phyloP scores from a whole-genome alignment of 2,797 vertebrate genomes.

The Urocyon cinereoargenteus region DNA sequence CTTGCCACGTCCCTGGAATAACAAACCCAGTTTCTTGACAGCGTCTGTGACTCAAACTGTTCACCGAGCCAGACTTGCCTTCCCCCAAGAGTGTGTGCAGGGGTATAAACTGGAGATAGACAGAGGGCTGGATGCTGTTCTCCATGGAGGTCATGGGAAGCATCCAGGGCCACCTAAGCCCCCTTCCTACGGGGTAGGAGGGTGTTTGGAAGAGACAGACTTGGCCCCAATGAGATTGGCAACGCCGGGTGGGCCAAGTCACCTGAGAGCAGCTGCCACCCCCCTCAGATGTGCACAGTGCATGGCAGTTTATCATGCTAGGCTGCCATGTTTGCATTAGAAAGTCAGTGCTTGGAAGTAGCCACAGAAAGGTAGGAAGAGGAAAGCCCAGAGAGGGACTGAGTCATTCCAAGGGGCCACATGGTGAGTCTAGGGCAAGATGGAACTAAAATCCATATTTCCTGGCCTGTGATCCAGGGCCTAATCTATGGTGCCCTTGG shows the following conservation, averaged over 20 bases:
- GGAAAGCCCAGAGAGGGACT: not conserved
- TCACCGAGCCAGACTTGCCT: constrained; percentile 24
- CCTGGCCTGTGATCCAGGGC: not conserved
- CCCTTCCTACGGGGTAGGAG: not conserved
- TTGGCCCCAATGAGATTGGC: not conserved
- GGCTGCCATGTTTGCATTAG: rapidly evolving
- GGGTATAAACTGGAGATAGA: not conserved
- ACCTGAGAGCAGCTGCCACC: not conserved
- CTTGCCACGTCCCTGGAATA: not conserved
- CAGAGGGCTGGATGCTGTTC: not conserved
- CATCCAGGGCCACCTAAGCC: not conserved
- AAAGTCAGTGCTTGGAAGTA: not conserved
- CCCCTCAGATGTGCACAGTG: not conserved
- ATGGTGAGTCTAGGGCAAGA: not conserved
- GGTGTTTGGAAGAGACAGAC: not conserved
- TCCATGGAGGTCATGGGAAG: too few species aligned
- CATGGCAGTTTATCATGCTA: not conserved
- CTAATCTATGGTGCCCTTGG: not conserved
- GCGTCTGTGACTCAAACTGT: constrained; percentile 68
- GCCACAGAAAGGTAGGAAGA: not conserved
- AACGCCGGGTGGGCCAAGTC: not conserved
- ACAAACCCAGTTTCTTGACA: constrained; percentile 8
- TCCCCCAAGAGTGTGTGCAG: not conserved
- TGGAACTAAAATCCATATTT: rapidly evolving
- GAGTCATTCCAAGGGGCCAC: not conserved